Evolutionary conservation across 1,140 invertebrate species (phyloP), one percentile per base, ranked within the genome.

Genomic region (Zaprionus capensis): DNA sequence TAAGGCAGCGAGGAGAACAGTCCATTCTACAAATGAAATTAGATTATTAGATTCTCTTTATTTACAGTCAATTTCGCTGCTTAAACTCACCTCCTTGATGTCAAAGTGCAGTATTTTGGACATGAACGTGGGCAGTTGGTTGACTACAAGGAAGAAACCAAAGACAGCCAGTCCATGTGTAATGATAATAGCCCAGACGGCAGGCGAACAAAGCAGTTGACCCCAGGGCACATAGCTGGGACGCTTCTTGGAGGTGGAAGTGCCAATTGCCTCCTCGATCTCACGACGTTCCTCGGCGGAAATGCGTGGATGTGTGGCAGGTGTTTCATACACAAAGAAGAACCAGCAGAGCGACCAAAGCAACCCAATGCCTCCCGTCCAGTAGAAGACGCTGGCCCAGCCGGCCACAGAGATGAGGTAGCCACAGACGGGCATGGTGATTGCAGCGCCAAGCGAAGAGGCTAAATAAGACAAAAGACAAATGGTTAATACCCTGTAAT

Each of bases 121-220:
- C 95, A 99, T 97, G 93, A 98, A 99, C 1, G 97, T 98, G 9
- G 98, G 98, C 65, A 99, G 94, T 88, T 98, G 97, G 92, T 98
- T 98, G 59, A 99, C 95, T 51, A 99, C 95, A 4, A 97, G 99
- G 93, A 99, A 99, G 93, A 98, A 99, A 1, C 97, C 97, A 94
- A 98, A 99, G 70, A 99, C 98, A 71, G 97, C 97, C 64, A 97
- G 96, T 38, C 96, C 97, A 91, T 99, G 98, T 0, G 97, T 97
- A 20, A 98, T 93, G 62, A 99, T 95, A 86, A 99, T 97, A 2
- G 98, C 98, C 97, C 97, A 98, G 4, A 99, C 97, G 0, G 98
- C 96, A 1, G 94, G 84, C 0, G 98, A 98, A 1, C 95, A 95
- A 6, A 99, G 92, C 73, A 99, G 94, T 24, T 94, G 86, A 41